phyloP scores from a whole-genome alignment of 2,797 vertebrate species.

The Tragelaphus oryx region DNA sequence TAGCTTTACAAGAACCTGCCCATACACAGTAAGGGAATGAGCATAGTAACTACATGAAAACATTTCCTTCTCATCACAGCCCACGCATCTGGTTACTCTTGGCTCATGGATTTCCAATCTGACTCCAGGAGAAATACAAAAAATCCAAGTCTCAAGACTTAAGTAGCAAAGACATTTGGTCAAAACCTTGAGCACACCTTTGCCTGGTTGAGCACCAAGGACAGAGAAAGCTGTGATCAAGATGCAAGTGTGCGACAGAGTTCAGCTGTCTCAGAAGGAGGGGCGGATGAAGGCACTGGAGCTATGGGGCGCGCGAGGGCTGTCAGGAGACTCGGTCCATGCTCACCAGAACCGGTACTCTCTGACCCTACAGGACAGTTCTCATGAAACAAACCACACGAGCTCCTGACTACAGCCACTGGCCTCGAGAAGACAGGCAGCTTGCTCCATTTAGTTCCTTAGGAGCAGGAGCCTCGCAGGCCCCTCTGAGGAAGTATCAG shows the following conservation, averaged over 20 bases:
- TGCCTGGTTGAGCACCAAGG: not conserved
- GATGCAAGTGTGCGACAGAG: not conserved
- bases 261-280: not conserved
- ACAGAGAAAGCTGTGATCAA: fast-evolving
- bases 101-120: not conserved
- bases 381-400: not conserved
- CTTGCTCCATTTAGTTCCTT: not conserved
- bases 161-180: not conserved
- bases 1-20: not conserved
- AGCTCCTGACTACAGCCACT: not conserved
- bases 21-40: not conserved
- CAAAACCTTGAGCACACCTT: not conserved
- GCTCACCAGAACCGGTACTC: not conserved
- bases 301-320: fast-evolving
- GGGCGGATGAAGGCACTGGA: fast-evolving
- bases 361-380: not conserved
- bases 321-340: not conserved
- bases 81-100: too few species aligned
- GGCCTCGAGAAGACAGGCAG: not conserved
- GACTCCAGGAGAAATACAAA: not conserved
- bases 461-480: not conserved
- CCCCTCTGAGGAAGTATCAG: not conserved
- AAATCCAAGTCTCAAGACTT: not conserved
- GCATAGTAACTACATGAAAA: not conserved
- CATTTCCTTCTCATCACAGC: not conserved